phyloP scores from a whole-genome alignment of 2,797 vertebrate species.

The Labeo calbasu region DNA sequence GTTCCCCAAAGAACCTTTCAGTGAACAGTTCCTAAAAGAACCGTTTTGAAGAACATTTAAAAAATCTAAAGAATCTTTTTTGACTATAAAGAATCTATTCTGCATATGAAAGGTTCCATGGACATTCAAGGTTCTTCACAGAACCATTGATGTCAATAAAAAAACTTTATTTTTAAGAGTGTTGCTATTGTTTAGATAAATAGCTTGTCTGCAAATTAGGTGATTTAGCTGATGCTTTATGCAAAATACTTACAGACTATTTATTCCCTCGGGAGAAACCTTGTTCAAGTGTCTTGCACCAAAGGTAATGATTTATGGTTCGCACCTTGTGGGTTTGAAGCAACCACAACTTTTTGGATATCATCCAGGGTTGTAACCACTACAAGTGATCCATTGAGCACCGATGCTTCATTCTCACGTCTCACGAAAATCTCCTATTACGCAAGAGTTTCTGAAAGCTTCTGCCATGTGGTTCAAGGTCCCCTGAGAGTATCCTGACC shows the following conservation, averaged over 20 bases:
- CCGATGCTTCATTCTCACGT: background rate
- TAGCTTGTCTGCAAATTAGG: background rate
- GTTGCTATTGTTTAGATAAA: too few species aligned
- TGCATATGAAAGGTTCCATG: too few species aligned
- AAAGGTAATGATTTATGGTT: background rate
- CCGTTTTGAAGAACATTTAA: too few species aligned
- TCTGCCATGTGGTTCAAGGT: conserved; percentile 12
- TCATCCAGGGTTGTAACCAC: background rate
- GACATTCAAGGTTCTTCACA: too few species aligned
- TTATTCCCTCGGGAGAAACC: background rate
- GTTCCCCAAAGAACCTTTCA: too few species aligned
- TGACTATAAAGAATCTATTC: too few species aligned
- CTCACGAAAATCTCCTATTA: background rate
- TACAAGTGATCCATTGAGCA: background rate
- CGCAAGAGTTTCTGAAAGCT: conserved; percentile 13
- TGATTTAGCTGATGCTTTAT: background rate
- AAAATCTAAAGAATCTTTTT: too few species aligned
- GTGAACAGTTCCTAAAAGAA: too few species aligned
- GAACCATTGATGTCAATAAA: too few species aligned
- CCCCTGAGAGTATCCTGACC: conserved; percentile 28
- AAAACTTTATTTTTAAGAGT: too few species aligned
- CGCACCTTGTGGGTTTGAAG: background rate
- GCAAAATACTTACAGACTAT: background rate
- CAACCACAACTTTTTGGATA: background rate
- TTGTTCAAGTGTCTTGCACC: background rate